Evolutionary conservation across 2,113 vertebrate genomes (phyloP).

Genomic region (Silurus glanis): DNA sequence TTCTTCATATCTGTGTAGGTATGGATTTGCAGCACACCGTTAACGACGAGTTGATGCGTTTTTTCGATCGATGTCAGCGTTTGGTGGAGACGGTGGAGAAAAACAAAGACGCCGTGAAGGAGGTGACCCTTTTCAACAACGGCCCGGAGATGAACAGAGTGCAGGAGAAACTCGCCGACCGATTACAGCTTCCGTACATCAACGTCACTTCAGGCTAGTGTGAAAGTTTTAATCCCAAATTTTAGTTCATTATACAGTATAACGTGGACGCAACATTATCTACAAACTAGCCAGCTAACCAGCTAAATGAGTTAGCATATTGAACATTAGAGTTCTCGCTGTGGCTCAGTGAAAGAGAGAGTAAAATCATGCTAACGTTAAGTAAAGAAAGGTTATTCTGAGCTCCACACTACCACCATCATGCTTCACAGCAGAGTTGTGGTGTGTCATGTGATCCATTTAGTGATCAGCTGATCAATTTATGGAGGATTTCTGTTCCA

Average conservation of each 20-base stretch:
- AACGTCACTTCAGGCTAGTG: conserved; percentile 78
- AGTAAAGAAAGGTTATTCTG: not conserved
- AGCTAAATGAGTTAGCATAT: not conserved
- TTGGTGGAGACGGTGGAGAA: conserved; percentile 81
- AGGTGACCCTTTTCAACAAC: conserved; percentile 78
- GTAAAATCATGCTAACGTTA: not conserved
- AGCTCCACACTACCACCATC: not conserved
- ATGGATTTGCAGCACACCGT: conserved; percentile 69
- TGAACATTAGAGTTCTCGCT: not conserved
- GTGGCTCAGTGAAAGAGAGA: not conserved
- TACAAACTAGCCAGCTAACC: not conserved
- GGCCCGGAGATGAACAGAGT: conserved; percentile 86
- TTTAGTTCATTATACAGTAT: not conserved
- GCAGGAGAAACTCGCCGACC: conserved; percentile 80
- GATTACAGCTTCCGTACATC: conserved; percentile 71
- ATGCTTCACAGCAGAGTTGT: not conserved
- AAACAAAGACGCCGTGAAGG: conserved; percentile 70
- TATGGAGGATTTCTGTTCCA: conserved; percentile 57
- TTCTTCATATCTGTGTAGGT: conserved; percentile 65
- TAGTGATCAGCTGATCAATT: too few relatives aligned
- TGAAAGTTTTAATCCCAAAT: not conserved
- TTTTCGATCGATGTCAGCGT: conserved; percentile 84
- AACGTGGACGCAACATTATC: not conserved
- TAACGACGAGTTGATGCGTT: conserved; percentile 88
- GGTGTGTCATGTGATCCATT: not conserved